Conservation (phyloP, 1,140 invertebrate species). For the Copidosoma floridanum region DNA sequence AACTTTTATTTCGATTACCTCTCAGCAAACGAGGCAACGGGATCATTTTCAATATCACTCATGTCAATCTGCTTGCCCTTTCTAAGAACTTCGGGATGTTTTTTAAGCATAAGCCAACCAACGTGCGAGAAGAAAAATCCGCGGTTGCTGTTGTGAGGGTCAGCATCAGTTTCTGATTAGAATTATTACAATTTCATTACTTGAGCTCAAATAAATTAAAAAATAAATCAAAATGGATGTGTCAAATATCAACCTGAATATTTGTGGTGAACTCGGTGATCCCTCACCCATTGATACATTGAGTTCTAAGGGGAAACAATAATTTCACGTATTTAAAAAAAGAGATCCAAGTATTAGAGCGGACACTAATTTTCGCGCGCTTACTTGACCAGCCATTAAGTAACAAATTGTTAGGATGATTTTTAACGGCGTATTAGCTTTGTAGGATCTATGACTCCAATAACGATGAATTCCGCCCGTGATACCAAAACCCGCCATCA, state of each 20-base stretch:
- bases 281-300: conserved; percentile 69
- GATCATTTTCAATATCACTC: conserved; percentile 74
- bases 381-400: conserved; percentile 72
- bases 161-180: conserved; percentile 86
- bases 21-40: conserved; percentile 71
- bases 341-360: not conserved
- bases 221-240: no score
- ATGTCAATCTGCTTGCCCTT: conserved; percentile 76
- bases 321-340: not conserved
- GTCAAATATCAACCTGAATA: no score
- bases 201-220: no score
- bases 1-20: conserved; percentile 61
- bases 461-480: conserved; percentile 82
- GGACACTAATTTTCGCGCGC: no score
- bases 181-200: no score
- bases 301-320: conserved; percentile 62
- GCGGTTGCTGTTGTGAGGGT: conserved; percentile 82
- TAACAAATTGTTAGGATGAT: conserved; percentile 69
- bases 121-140: conserved; percentile 92
- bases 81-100: conserved; percentile 77
- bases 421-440: conserved; percentile 72
- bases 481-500: conserved; percentile 66
- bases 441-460: conserved; percentile 82
- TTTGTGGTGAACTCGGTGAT: conserved; percentile 89
- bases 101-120: conserved; percentile 84